Evolutionary conservation across 30 jellyfish, hydroid and myxozoan species (phyloP), one percentile per base, ranked within the genome.

Genomic region (Aurelia aurita): DNA sequence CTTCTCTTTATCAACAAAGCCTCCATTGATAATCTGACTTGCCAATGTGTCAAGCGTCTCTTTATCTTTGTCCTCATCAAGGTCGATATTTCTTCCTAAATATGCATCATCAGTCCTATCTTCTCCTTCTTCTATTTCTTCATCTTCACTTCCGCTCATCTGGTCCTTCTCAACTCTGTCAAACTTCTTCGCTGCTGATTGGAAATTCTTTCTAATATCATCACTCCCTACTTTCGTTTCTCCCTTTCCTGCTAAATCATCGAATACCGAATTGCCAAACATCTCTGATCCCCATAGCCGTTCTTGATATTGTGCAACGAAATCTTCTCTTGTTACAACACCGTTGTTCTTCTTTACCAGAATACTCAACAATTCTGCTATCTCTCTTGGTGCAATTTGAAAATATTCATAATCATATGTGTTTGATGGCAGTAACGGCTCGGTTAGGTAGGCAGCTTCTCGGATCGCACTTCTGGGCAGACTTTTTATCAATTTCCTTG

Each of bases 361-460:
- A 13, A 55, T 55, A 21, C 82, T 55, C 22, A 89, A 57, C 53
- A 82, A 32, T 31, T 70, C 83, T 6, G 74, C 70, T 15, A 89
- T 70, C 43, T 81, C 87, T 20, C 65, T 76, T 18, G 93, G 90
- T 14, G 34, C 22, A 16, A 80, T 69, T 11, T 60, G 66, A 26
- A 76, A 72, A 43, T 79, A 80, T 77, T 89, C 97, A 55, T 68
- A 86, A 15, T 89, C 82, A 66, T 89, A 89, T 18, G 76, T 62
- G 39, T 81, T 81, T 21, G 93, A 77, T 0, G 94, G 90, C 23
- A 80, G 79, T 8, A 72, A 31, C n/a, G 97, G 97, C 75, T 77
- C 89, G 27, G 74, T 34, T 67, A 77, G 64, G 18, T 31, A 32
- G 43, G 59, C 80, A 29, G 72, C 65, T 55, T 85, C 75, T 46